Percentiles rank a stretch among this genome's conserved stretches.
These are phyloP conservation scores for Azorinus chamasolen DNA, from an alignment of 2,888 invertebrate species.

Conservation along the genomic window DNA sequence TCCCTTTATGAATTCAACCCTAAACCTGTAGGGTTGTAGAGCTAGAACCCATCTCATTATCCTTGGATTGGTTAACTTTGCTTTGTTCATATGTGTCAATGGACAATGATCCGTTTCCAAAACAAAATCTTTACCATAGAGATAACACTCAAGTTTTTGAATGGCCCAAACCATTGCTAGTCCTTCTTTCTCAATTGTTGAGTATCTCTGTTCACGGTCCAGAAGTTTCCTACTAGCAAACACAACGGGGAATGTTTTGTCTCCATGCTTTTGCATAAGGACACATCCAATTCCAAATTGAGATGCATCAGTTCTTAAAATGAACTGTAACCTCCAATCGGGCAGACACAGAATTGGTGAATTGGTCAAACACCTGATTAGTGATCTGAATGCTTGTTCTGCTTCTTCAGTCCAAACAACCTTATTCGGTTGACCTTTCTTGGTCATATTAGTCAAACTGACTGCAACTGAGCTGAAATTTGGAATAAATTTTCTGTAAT, in stretches of 20 bases:
- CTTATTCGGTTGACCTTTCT: slow-evolving; percentile 26
- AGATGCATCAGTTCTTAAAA: slow-evolving; percentile 14
- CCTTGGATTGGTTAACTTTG: slow-evolving; percentile 10
- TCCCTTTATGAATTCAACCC: slow-evolving; percentile 5
- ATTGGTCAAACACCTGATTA: slow-evolving; percentile 4
- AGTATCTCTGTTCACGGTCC: neutral
- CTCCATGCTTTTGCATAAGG: neutral
- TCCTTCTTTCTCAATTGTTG: slow-evolving; percentile 19
- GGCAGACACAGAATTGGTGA: slow-evolving; percentile 20
- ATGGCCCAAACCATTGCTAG: slow-evolving; percentile 18
- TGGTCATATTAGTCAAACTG: slow-evolving; percentile 56
- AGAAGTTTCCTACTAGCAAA: slow-evolving; percentile 19
- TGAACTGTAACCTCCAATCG: slow-evolving; percentile 11
- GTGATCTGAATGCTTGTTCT: slow-evolving; percentile 16
- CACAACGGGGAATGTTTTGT: neutral
- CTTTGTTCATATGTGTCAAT: slow-evolving; percentile 3
- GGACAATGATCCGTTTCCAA: slow-evolving; percentile 26
- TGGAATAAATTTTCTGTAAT: slow-evolving; percentile 48
- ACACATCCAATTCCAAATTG: neutral
- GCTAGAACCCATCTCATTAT: slow-evolving; percentile 17
- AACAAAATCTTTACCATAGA: slow-evolving; percentile 19
- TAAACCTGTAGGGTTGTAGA: slow-evolving; percentile 13
- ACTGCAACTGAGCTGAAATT: slow-evolving; percentile 48
- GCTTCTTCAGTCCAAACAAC: slow-evolving; percentile 16
- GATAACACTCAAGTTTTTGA: slow-evolving; percentile 16